Conservation (phyloP, 2,888 invertebrate species). For the Eulithis prunata region DNA sequence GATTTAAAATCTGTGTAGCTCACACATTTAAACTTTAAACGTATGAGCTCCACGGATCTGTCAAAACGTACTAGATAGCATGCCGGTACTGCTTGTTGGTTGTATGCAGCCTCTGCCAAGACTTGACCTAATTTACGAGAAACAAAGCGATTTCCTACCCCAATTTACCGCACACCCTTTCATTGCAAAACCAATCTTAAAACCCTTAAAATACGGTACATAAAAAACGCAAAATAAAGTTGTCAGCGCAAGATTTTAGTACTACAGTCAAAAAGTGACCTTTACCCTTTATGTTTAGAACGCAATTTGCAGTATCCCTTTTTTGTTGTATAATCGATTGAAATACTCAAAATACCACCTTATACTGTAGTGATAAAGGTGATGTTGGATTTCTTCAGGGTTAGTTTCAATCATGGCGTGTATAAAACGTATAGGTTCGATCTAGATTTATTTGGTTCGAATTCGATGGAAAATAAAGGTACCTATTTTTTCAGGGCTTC, state of each 20-base stretch:
- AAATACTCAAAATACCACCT: slow-evolving; percentile 28
- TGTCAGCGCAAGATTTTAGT: slow-evolving; percentile 19
- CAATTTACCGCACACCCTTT: slow-evolving; percentile 34
- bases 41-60: neutral
- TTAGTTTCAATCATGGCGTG: slow-evolving; percentile 43
- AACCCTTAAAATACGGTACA: slow-evolving; percentile 36
- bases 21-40: too few species aligned
- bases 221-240: slow-evolving; percentile 26
- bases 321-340: slow-evolving; percentile 24
- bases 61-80: slow-evolving; percentile 14
- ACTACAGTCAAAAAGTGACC: slow-evolving; percentile 31
- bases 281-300: slow-evolving; percentile 33
- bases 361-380: slow-evolving; percentile 28
- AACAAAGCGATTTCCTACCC: slow-evolving; percentile 65
- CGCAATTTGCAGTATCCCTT: slow-evolving; percentile 24
- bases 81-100: slow-evolving; percentile 30
- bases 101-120: slow-evolving; percentile 56
- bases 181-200: slow-evolving; percentile 31
- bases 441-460: slow-evolving; percentile 41
- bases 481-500: slow-evolving; percentile 5
- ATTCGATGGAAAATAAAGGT: slow-evolving; percentile 27
- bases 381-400: slow-evolving; percentile 18
- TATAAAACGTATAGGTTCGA: slow-evolving; percentile 36
- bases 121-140: slow-evolving; percentile 76
- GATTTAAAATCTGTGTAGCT: too few species aligned